phyloP scores from a whole-genome alignment of 2,113 vertebrate genomes.

The Otocyon megalotis region DNA sequence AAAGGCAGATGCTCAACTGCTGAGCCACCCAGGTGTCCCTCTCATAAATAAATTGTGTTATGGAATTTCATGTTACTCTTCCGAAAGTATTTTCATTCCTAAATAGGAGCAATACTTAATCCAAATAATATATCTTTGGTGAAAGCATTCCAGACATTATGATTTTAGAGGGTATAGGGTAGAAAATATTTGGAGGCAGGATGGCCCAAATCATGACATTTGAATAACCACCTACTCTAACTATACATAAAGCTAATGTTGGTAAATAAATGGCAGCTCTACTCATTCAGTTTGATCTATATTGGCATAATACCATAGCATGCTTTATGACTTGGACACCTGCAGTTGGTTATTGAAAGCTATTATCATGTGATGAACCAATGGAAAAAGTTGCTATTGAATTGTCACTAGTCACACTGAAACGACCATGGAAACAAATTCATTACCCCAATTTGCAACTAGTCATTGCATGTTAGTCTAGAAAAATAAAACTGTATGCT shows the following conservation, averaged over 20 bases:
- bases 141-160: neutral
- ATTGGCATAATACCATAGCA: neutral
- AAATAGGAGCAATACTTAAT: neutral
- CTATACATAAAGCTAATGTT: neutral
- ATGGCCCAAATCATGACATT: constrained; percentile 1
- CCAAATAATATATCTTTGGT: neutral
- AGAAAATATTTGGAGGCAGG: neutral
- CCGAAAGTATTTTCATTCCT: constrained; percentile 13
- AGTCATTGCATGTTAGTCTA: neutral
- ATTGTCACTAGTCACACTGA: neutral
- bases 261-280: neutral
- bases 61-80: neutral
- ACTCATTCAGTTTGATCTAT: neutral
- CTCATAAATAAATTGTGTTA: neutral
- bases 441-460: neutral
- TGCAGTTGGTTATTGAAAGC: neutral
- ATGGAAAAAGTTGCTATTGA: neutral
- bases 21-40: too few relatives aligned
- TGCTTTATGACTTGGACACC: neutral
- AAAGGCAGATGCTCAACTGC: too few relatives aligned
- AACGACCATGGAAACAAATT: constrained; percentile 26
- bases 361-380: neutral
- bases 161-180: neutral
- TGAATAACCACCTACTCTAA: neutral
- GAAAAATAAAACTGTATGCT: constrained; percentile 42